Evolutionary conservation across 2,888 invertebrate genomes (phyloP).

Genomic region (Drosophila paranaensis): DNA sequence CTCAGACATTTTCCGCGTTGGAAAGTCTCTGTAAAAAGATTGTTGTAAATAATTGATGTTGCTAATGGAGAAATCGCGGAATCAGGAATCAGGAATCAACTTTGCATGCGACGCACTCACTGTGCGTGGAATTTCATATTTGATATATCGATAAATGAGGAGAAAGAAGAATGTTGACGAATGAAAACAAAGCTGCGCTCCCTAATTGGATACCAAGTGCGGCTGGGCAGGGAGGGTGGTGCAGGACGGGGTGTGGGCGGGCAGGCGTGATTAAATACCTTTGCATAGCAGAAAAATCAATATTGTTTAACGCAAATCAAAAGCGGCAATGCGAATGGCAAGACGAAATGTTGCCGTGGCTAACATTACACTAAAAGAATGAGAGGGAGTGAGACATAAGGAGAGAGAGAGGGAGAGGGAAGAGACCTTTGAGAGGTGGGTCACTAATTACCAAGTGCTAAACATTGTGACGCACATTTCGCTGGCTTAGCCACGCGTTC

Average conservation of each 20-base stretch:
- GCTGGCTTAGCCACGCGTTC: conserved; percentile 22
- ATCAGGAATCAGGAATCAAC: conserved; percentile 33
- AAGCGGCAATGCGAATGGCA: conserved; percentile 17
- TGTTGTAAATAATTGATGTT: conserved; percentile 43
- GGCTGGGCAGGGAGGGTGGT: no score
- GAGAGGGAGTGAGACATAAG: background rate
- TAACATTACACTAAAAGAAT: conserved; percentile 7
- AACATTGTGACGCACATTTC: conserved; percentile 60
- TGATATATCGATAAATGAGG: conserved; percentile 4
- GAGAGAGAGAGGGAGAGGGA: background rate
- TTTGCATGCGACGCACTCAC: conserved; percentile 8
- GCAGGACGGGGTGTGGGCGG: conserved; percentile 13
- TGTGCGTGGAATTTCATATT: conserved; percentile 53
- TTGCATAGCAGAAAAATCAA: conserved; percentile 62
- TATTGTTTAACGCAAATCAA: conserved; percentile 67
- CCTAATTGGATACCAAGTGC: conserved; percentile 61
- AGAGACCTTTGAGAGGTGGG: background rate
- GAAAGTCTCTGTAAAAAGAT: conserved; percentile 14
- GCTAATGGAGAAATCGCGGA: conserved; percentile 43
- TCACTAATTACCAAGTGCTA: conserved; percentile 69
- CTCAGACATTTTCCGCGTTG: conserved; percentile 34
- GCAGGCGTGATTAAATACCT: conserved; percentile 56
- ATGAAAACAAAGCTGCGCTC: conserved; percentile 24
- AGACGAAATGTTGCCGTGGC: conserved; percentile 47
- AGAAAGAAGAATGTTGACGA: conserved; percentile 4